Percentiles rank a stretch among this genome's conserved stretches.
phyloP scores from a whole-genome alignment of 2,888 invertebrate genomes.

The Steromphala cineraria region DNA sequence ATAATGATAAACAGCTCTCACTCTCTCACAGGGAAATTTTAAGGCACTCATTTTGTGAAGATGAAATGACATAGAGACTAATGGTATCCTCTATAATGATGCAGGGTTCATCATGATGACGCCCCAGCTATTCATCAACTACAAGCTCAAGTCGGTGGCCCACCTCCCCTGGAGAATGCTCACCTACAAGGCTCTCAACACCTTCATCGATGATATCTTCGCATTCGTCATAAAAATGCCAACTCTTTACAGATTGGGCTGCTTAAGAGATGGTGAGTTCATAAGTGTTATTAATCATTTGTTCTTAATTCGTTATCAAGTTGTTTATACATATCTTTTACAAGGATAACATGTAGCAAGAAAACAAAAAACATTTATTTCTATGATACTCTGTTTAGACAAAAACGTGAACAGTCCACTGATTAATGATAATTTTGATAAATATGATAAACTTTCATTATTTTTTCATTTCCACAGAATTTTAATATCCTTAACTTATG shows the following conservation, averaged over 20 bases:
- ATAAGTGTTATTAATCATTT: neutral
- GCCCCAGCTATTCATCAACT: constrained; percentile 99
- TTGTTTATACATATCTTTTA: neutral
- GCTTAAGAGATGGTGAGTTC: constrained; percentile 91
- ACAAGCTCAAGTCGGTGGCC: constrained; percentile 98
- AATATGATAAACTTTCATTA: no score
- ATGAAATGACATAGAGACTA: no score
- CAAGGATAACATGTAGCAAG: neutral
- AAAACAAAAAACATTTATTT: neutral
- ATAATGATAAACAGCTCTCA: no score
- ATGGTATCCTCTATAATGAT: constrained; percentile 36
- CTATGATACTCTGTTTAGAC: neutral
- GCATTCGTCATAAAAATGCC: constrained; percentile 99
- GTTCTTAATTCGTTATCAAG: neutral
- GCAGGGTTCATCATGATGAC: constrained; percentile 99
- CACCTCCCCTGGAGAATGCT: constrained; percentile 99
- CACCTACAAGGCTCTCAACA: constrained; percentile 99
- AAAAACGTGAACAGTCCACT: no score
- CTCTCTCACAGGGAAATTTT: no score
- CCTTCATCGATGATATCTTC: constrained; percentile 99
- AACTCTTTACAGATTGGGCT: constrained; percentile 97
- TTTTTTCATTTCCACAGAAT: no score
- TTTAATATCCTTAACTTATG: no score
- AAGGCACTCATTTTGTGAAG: no score
- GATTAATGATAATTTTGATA: no score